Evolutionary conservation across 1,140 invertebrate species (phyloP).

Genomic region (Euwallacea similis): DNA sequence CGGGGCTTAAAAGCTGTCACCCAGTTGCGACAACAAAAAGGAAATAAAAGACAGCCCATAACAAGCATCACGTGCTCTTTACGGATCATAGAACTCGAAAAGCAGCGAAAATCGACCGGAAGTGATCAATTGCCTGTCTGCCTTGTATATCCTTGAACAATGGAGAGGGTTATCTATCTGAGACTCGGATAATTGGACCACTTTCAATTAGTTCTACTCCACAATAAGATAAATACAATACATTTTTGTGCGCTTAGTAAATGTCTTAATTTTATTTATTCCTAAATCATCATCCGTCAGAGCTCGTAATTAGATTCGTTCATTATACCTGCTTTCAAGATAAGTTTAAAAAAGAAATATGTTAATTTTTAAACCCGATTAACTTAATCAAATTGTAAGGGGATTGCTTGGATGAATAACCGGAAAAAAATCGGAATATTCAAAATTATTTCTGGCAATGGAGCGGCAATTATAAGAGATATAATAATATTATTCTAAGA

Average conservation of each 20-base stretch:
- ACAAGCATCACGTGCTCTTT: constrained; percentile 22
- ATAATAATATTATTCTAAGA: not conserved
- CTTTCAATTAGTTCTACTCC: not conserved
- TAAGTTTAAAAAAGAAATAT: not conserved
- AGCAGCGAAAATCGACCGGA: constrained; percentile 17
- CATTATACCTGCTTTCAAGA: not conserved
- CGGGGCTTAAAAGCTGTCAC: constrained; percentile 1
- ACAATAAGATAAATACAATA: not conserved
- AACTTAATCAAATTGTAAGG: not conserved
- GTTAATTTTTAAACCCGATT: not conserved
- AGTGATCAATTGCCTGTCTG: constrained; percentile 22
- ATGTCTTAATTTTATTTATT: not conserved
- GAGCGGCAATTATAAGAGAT: not conserved
- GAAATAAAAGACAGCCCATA: constrained; percentile 18
- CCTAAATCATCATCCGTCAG: not conserved
- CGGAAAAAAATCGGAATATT: not conserved
- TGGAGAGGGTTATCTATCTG: constrained; percentile 4
- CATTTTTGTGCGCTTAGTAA: not conserved
- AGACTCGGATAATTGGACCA: not conserved
- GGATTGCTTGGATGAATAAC: not conserved
- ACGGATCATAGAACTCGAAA: constrained; percentile 15
- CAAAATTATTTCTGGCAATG: not conserved
- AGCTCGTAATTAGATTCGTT: not conserved
- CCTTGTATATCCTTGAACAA: constrained; percentile 15
- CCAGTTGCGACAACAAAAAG: not conserved